phyloP scores from a whole-genome alignment of 1,140 invertebrate species.

The Trissolcus basalis region DNA sequence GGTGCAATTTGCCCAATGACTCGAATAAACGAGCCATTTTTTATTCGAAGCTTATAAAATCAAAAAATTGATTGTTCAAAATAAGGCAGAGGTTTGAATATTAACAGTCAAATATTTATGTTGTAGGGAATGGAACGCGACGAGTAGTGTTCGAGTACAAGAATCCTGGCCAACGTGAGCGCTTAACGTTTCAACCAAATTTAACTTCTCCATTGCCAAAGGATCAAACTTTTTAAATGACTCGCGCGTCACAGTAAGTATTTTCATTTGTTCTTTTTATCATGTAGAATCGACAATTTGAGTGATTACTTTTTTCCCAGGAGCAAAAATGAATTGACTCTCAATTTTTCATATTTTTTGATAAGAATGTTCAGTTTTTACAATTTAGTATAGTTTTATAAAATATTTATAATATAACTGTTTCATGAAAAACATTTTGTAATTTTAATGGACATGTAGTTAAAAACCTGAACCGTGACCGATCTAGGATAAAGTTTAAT shows the following conservation, averaged over 20 bases:
- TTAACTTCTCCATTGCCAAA: constrained; percentile 67
- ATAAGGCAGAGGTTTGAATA: background rate
- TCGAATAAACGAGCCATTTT: background rate
- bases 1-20: background rate
- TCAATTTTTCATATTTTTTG: too few species aligned
- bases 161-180: constrained; percentile 77
- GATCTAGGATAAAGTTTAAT: constrained; percentile 59
- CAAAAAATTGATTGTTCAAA: background rate
- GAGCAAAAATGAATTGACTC: too few species aligned
- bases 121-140: constrained; percentile 76
- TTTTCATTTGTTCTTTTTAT: background rate
- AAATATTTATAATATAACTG: too few species aligned
- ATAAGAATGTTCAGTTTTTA: too few species aligned
- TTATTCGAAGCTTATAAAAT: background rate
- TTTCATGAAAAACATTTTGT: too few species aligned
- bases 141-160: constrained; percentile 74
- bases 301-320: too few species aligned
- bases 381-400: too few species aligned
- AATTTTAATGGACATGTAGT: too few species aligned
- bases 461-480: constrained; percentile 61
- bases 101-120: constrained; percentile 56
- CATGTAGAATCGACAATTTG: too few species aligned
- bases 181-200: constrained; percentile 66
- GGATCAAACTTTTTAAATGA: constrained; percentile 71
- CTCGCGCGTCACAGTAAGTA: constrained; percentile 72